Percentiles rank a stretch among this genome's conserved stretches.
phyloP scores from a whole-genome alignment of 2,797 vertebrate genomes.

The Sebastes trivittatus region DNA sequence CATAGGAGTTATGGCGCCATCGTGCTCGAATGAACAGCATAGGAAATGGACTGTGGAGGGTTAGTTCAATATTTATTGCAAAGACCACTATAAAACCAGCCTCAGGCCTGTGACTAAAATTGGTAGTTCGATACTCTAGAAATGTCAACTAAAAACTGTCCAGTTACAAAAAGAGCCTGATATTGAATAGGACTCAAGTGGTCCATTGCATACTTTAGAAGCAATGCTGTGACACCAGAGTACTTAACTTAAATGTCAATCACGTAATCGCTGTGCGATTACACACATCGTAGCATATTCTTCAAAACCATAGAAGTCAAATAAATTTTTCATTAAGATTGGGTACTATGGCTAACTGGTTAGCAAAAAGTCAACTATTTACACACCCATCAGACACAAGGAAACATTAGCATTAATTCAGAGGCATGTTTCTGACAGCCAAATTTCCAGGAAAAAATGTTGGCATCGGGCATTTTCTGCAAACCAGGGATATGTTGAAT shows the following conservation, averaged over 20 bases:
- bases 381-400: not conserved
- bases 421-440: not conserved
- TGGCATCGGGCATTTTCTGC: too few species aligned
- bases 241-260: not conserved
- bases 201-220: not conserved
- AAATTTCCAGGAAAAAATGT: too few species aligned
- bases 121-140: not conserved
- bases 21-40: conserved; percentile 20
- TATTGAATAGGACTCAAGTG: not conserved
- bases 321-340: not conserved
- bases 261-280: not conserved
- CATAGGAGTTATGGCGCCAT: conserved; percentile 27
- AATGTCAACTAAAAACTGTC: not conserved
- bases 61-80: conserved; percentile 23
- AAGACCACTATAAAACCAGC: conserved; percentile 7
- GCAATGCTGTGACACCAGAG: not conserved
- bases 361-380: not conserved
- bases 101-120: conserved; percentile 5
- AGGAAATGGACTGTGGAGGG: conserved; percentile 46
- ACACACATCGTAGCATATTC: not conserved
- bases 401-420: not conserved
- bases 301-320: not conserved
- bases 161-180: not conserved
- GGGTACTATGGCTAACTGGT: not conserved
- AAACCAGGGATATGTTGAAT: too few species aligned